Evolutionary conservation across 2,113 vertebrate genomes (phyloP), one percentile per base, ranked within the genome.

Genomic region (Triplophysa tibetana): DNA sequence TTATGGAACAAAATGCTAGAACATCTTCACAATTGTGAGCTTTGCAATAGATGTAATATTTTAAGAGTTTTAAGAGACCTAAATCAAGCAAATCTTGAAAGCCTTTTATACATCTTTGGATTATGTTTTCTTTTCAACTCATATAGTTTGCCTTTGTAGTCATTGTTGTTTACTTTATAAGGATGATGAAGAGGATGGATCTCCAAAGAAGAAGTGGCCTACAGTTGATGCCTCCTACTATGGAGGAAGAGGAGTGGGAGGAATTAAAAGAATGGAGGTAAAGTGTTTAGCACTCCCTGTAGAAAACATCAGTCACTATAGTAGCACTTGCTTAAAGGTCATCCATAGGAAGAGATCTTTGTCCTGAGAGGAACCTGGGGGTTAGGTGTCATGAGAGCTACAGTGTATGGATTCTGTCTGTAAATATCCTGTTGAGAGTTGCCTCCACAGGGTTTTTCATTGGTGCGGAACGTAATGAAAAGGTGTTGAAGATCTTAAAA

Each of bases 261-360:
- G 98, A 70, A 99, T 99, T 85, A 99, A 99, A 88, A 91, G 98
- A 74, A 99, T 99, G 98, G 97, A 99, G 95, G 97, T 98, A 73
- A 64, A 56, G 13, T 29, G 9, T 38, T 52, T 41, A 79, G 54
- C 9, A 79, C 68, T 79, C 26, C 7, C 58, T 48, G 8, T 11
- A 50, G 9, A 11, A 50, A 16, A 41, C 41, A 56, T 62, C 4
- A 29, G n/a, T 45, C 48, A 77, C 64, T 43, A 58, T 23, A 78
- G 43, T 45, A 67, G 21, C 19, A 38, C 26, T 63, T 0, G 0
- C 8, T 75, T 23, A 48, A 38, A 43, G n/a, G 14, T 75, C 21
- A 62, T 74, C 21, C 21, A 62, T 2, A 75, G 16, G 38, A 74
- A 74, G 38, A 24, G 9, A 54, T 8, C 1, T 4, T 9, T n/a